Evolutionary conservation across 2,113 vertebrate genomes (phyloP).

Genomic region (Gallinago undulata): DNA sequence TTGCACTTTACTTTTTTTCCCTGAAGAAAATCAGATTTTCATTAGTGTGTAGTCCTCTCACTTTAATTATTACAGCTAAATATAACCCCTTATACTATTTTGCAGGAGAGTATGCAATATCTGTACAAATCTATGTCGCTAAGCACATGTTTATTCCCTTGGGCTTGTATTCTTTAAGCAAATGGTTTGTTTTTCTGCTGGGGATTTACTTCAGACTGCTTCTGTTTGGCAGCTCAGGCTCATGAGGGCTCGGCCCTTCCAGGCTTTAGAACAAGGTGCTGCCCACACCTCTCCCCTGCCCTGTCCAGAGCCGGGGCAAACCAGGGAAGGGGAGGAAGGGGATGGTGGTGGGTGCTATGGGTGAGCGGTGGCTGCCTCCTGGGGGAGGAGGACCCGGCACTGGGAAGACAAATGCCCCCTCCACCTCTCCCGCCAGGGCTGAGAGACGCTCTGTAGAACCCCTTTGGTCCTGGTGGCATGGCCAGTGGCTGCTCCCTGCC

Average conservation of each 20-base stretch:
- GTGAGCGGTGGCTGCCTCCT: background rate
- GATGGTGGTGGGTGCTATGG: background rate
- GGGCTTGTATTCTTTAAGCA: background rate
- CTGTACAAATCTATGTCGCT: background rate
- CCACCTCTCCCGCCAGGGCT: rapidly evolving
- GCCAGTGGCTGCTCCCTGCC: background rate
- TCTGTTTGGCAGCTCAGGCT: rapidly evolving
- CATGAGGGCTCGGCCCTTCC: background rate
- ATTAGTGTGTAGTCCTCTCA: background rate
- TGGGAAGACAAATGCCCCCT: background rate
- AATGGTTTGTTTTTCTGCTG: background rate
- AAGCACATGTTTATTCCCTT: background rate
- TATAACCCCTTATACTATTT: background rate
- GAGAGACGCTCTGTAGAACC: background rate
- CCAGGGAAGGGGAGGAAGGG: rapidly evolving
- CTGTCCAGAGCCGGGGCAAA: rapidly evolving
- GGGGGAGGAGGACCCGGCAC: rapidly evolving
- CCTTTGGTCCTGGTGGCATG: rapidly evolving
- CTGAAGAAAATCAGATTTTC: background rate
- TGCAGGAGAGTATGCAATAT: background rate
- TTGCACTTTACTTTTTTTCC: background rate
- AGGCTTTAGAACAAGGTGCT: background rate
- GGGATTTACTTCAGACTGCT: background rate
- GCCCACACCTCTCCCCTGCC: background rate
- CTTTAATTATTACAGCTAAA: background rate